Base-by-base conservation (phyloP, 2,888 invertebrate genomes). In the Reticulitermes lucifugus region DNA sequence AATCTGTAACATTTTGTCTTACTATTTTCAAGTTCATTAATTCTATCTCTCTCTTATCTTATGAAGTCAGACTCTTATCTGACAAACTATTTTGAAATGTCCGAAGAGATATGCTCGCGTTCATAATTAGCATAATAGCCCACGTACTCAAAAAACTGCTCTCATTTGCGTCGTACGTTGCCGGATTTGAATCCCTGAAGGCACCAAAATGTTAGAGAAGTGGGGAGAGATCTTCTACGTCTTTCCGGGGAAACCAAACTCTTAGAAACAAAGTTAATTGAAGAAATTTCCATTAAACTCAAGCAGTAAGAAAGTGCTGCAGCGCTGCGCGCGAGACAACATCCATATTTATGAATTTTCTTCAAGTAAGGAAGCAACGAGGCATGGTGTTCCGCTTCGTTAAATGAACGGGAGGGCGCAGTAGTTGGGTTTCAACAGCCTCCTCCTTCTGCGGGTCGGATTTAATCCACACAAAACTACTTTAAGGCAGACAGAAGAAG, bases 301-400 rank as follows among this genome's bases (percentile, higher is more conserved):
- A 43, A 65, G 65, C 59, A 35, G 65, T 46, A 35, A 46, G 77
- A 77, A 75, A 75, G 25, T 81, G 14, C 14, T 81, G 46, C 81
- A 75, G 25, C 43, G 14, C 14, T 81, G 46, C 81, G 84, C 60
- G 59, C 80, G 59, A 86, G 86, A 86, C 84, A 86, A 77, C 86
- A 90, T 90, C 90, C 90, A 90, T 90, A 90, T 91, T 91, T 91
- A 90, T 90, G 90, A 90, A 86, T 86, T 86, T 81, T 84, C 82
- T 84, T 84, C 81, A 84, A 81, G 81, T 70, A 81, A 86, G 81
- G 82, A 86, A 73, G 75, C 86, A 86, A 86, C 86, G 86, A 83
- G 83, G 86, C 86, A 65, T 79, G 46, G 35, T 43, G 46, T 85
- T 85, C 65, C 85, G 83, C 85, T 85, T 85, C 85, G 85, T 85